phyloP scores from a whole-genome alignment of 2,113 vertebrate genomes.

The Notechis scutatus region DNA sequence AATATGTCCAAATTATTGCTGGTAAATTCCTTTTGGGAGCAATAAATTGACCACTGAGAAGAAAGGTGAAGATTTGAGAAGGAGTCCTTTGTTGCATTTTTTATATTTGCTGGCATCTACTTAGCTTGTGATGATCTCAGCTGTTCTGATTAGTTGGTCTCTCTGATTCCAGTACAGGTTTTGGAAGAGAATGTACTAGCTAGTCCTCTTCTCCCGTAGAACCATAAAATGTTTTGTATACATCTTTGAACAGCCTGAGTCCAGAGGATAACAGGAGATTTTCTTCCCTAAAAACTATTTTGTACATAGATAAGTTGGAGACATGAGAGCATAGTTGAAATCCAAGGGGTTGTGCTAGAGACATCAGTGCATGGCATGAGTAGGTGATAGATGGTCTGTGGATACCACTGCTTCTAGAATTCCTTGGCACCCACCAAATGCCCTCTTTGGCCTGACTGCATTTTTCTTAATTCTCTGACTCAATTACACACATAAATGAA shows the following conservation, averaged over 20 bases:
- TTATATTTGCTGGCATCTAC: not conserved
- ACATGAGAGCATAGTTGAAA: not conserved
- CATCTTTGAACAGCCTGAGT: not conserved
- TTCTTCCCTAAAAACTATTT: not conserved
- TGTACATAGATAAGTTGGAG: not conserved
- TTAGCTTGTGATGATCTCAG: not conserved
- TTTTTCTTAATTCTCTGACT: not conserved
- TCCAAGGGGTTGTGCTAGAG: not conserved
- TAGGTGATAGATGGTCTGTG: not conserved
- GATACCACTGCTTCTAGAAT: not conserved
- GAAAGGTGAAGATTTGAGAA: constrained; percentile 52
- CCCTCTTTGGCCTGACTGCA: not conserved
- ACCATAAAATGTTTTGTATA: not conserved
- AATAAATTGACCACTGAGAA: constrained; percentile 48
- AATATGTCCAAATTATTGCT: constrained; percentile 56
- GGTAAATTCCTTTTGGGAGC: constrained; percentile 56
- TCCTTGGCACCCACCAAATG: not conserved
- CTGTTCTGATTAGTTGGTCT: not conserved
- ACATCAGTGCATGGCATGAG: not conserved
- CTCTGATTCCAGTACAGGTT: not conserved
- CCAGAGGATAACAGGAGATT: not conserved
- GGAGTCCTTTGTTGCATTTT: constrained; percentile 39
- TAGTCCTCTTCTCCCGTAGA: not conserved
- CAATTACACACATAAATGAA: not conserved
- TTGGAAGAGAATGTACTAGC: not conserved